Percentiles rank a stretch among this genome's conserved stretches.
These are phyloP conservation scores for Pseudorhiza aurosa DNA, from an alignment of 30 jellyfish, hydroid and myxozoan genomes.

Conservation along the genomic window DNA sequence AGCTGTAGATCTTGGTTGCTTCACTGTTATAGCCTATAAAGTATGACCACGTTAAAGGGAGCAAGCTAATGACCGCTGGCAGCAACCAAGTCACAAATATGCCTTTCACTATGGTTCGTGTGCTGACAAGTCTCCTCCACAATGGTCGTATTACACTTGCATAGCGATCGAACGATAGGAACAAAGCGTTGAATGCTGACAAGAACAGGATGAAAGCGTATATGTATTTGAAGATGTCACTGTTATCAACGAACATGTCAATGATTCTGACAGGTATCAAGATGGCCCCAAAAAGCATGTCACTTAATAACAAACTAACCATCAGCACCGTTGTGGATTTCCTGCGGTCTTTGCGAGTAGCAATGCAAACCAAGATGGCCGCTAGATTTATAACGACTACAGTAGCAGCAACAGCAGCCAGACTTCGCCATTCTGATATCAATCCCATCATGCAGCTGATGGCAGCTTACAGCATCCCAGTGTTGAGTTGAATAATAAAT, in stretches of 20 bases:
- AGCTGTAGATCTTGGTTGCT: slow-evolving; percentile 23
- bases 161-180: slow-evolving; percentile 62
- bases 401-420: slow-evolving; percentile 35
- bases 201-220: slow-evolving; percentile 48
- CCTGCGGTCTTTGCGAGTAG: slow-evolving; percentile 41
- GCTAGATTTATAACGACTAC: slow-evolving; percentile 19
- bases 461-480: not conserved
- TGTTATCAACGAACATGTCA: slow-evolving; percentile 10
- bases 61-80: slow-evolving; percentile 37
- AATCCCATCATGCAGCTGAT: slow-evolving; percentile 33
- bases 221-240: slow-evolving; percentile 22
- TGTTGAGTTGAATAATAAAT: no score
- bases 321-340: slow-evolving; percentile 57
- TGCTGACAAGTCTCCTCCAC: slow-evolving; percentile 59
- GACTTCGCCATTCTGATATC: slow-evolving; percentile 49
- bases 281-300: slow-evolving; percentile 46
- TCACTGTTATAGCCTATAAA: slow-evolving; percentile 41
- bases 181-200: slow-evolving; percentile 55
- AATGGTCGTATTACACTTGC: slow-evolving; percentile 47
- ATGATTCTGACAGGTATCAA: slow-evolving; percentile 39
- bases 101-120: slow-evolving; percentile 38
- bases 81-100: slow-evolving; percentile 31
- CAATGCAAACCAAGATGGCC: slow-evolving; percentile 13
- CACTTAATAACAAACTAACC: slow-evolving; percentile 47
- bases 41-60: slow-evolving; percentile 45